Base-by-base conservation (phyloP, 2,888 invertebrate genomes). In the Synanthedon vespiformis region DNA sequence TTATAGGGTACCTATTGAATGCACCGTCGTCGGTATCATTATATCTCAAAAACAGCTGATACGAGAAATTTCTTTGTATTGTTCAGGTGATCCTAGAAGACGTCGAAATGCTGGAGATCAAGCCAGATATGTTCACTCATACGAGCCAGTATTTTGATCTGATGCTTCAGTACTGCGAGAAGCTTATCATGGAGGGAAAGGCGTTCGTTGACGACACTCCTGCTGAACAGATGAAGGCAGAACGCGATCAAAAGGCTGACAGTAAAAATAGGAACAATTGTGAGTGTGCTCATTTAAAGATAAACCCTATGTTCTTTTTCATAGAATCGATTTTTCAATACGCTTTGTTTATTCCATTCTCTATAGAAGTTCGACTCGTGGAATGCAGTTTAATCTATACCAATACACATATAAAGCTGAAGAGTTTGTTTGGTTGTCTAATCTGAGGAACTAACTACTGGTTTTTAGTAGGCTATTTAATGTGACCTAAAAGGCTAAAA, bases 191-290 rank as follows among this genome's bases (percentile, higher is more conserved):
- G 61, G 92, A 94, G 48, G 93, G 94, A n/a, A 95, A 94, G 65
- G 99, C 99, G 0, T 99, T 95, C 74, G 97, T 96, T 0, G 99
- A 99, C 72, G 95, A 99, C 76, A 99, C 99, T 0, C 95, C 96
- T 4, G 93, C 96, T 0, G 96, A 97, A 67, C 87, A 90, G 56
- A 99, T 99, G 99, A 98, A 98, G 77, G 90, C 91, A 53, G 97
- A 99, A 78, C 89, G 99, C 12, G 98, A 99, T 64, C 94, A 96
- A 76, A 92, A 92, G 71, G 77, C 90, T 10, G 95, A 96, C 59
- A 98, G 98, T 48, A 90, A 82, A 53, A 96, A 96, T 77, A 90
- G 97, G 60, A 92, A 89, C 63, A 97, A 96, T 74, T 89, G 96
- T 97, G 79, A 85, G 92, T 83, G 10, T 34, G 34, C 8, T 34